These are phyloP conservation scores for Hydractinia echinata DNA, from an alignment of 30 jellyfish, hydroid and myxozoan species.

Conservation along the genomic window DNA sequence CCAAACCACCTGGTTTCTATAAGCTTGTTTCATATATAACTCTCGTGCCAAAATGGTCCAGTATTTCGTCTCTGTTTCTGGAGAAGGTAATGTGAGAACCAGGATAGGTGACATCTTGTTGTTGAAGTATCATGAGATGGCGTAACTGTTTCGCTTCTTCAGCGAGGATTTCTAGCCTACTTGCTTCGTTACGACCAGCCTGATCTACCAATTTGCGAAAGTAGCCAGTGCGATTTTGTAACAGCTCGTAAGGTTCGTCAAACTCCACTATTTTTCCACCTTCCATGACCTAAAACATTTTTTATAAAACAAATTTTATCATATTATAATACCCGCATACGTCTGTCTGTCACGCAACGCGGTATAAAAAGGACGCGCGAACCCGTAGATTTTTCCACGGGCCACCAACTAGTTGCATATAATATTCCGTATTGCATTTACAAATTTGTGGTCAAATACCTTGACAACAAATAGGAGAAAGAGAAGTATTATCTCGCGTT, in stretches of 20 bases:
- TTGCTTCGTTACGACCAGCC: constrained; percentile 71
- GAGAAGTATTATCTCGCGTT: no score
- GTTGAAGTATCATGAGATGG: constrained; percentile 15
- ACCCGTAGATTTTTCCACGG: no score
- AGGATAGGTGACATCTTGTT: constrained; percentile 36
- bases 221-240: constrained; percentile 54
- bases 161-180: constrained; percentile 63
- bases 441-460: no score
- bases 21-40: constrained; percentile 62
- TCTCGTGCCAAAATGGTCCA: constrained; percentile 62
- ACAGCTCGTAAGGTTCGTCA: constrained; percentile 73
- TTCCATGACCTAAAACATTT: constrained; percentile 16
- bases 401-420: no score
- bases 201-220: constrained; percentile 61
- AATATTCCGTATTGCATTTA: neutral
- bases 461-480: no score
- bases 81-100: constrained; percentile 59
- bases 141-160: constrained; percentile 62
- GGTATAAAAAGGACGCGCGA: no score
- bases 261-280: constrained; percentile 33
- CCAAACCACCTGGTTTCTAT: constrained; percentile 16
- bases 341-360: no score
- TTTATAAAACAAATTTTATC: neutral
- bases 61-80: constrained; percentile 57
- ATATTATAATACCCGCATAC: no score